These are phyloP conservation scores for Argyrosomus regius DNA, from an alignment of 2,797 vertebrate species.

Conservation along the genomic window DNA sequence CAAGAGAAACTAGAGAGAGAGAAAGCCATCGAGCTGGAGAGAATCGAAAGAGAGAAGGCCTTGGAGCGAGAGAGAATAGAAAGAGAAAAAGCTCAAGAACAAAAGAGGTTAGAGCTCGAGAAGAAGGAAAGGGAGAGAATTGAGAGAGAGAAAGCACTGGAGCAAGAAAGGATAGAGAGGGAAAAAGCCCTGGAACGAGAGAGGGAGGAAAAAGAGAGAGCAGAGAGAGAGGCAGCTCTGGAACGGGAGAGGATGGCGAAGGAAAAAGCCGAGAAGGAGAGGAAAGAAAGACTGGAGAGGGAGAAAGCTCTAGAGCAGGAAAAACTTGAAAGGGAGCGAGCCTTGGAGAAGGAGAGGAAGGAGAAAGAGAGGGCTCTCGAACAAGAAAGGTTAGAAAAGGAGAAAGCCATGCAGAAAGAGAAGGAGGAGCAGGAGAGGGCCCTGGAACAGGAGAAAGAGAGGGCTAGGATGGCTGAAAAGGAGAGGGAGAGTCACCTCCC, in stretches of 20 bases:
- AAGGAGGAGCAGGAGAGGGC: constrained; percentile 57
- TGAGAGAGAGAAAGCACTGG: constrained; percentile 52
- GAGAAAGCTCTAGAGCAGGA: constrained; percentile 57
- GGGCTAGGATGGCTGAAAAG: constrained; percentile 65
- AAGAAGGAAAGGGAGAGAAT: constrained; percentile 44
- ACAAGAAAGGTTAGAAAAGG: constrained; percentile 57
- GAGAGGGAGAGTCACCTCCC: constrained; percentile 78
- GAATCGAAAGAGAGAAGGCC: constrained; percentile 42
- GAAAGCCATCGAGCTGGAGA: constrained; percentile 42
- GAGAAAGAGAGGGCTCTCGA: constrained; percentile 55
- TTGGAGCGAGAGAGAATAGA: constrained; percentile 45
- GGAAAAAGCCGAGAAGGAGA: constrained; percentile 59
- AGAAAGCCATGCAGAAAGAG: constrained; percentile 63
- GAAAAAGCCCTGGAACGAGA: constrained; percentile 34
- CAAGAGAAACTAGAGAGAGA: constrained; percentile 54
- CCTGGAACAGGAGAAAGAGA: constrained; percentile 61
- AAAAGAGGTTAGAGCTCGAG: constrained; percentile 41
- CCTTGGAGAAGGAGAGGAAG: constrained; percentile 51
- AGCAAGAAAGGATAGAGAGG: constrained; percentile 57
- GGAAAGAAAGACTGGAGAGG: constrained; percentile 50
- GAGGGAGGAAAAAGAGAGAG: constrained; percentile 41
- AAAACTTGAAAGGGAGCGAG: constrained; percentile 54
- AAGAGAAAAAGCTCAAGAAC: constrained; percentile 39
- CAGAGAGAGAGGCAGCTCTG: constrained; percentile 47
- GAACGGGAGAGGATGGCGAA: constrained; percentile 60